A percentile compares a stretch with the other conserved stretches of the same genome.
Evolutionary conservation across 2,888 invertebrate species (phyloP).

Genomic region (Eurois occulta): DNA sequence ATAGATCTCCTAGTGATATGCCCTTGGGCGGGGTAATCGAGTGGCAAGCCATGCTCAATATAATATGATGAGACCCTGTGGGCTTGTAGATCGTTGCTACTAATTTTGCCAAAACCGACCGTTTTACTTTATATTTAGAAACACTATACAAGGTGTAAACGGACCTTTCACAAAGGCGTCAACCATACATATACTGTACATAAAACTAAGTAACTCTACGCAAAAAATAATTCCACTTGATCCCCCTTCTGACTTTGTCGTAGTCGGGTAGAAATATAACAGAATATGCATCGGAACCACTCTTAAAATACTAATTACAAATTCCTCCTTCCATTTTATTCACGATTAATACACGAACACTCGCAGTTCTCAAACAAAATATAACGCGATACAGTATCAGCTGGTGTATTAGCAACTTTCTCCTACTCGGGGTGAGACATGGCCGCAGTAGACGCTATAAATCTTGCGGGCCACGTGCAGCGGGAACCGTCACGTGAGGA

Average conservation of each 20-base stretch:
- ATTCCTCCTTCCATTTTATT: conserved; percentile 7
- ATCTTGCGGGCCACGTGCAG: conserved; percentile 65
- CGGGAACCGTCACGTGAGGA: conserved; percentile 49
- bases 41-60: conserved; percentile 42
- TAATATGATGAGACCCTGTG: conserved; percentile 22
- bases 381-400: conserved; percentile 44
- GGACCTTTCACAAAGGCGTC: neutral
- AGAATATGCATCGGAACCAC: neutral
- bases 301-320: conserved; percentile 4
- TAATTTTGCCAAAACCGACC: neutral
- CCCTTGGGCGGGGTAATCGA: conserved; percentile 49
- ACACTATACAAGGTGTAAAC: neutral
- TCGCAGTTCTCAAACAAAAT: conserved; percentile 30
- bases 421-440: conserved; percentile 61
- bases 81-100: conserved; percentile 2
- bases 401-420: conserved; percentile 66
- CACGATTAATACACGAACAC: conserved; percentile 41
- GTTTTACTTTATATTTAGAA: neutral
- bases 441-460: conserved; percentile 66
- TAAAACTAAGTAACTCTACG: neutral
- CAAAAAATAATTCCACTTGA: neutral
- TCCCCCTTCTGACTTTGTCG: neutral
- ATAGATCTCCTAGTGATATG: conserved; percentile 20
- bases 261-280: neutral
- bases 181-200: neutral